These are phyloP conservation scores for Cotesia chilonis DNA, from an alignment of 1,140 invertebrate genomes.

Conservation along the genomic window DNA sequence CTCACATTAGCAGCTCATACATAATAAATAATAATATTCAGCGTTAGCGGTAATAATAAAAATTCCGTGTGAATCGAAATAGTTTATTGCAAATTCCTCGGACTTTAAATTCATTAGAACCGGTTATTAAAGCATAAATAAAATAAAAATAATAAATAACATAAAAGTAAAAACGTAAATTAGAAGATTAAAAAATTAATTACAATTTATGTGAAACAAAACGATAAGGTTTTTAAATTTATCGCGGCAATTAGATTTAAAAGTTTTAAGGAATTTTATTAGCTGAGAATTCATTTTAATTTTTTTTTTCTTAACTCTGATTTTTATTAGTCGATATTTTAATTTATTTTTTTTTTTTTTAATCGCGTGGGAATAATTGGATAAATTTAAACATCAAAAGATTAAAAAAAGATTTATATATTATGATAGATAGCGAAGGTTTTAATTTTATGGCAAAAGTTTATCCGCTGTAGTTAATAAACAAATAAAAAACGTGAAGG, in stretches of 20 bases:
- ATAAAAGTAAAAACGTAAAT: no score
- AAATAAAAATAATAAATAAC: no score
- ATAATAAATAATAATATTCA: no score
- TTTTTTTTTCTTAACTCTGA: no score
- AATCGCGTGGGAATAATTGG: conserved; percentile 4
- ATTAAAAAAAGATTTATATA: conserved; percentile 4
- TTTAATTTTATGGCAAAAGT: conserved; percentile 1
- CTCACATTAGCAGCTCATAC: no score
- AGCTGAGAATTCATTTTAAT: neutral
- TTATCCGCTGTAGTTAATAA: neutral
- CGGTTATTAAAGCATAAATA: no score
- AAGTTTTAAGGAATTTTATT: conserved; percentile 13
- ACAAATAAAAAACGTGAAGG: conserved; percentile 27
- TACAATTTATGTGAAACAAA: conserved; percentile 6
- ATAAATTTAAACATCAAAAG: conserved; percentile 5
- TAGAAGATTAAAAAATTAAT: conserved; percentile 2
- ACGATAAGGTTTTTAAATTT: conserved; percentile 7
- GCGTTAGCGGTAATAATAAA: no score
- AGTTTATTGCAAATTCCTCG: no score
- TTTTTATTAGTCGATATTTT: neutral
- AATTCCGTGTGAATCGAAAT: no score
- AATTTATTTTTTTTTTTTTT: neutral
- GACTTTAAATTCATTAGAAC: no score
- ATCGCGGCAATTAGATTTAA: conserved; percentile 8
- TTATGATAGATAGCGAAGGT: conserved; percentile 7